Percentiles rank a stretch among this genome's conserved stretches.
phyloP scores from a whole-genome alignment of 1,140 invertebrate species.

The Philopotamus ludificatus region DNA sequence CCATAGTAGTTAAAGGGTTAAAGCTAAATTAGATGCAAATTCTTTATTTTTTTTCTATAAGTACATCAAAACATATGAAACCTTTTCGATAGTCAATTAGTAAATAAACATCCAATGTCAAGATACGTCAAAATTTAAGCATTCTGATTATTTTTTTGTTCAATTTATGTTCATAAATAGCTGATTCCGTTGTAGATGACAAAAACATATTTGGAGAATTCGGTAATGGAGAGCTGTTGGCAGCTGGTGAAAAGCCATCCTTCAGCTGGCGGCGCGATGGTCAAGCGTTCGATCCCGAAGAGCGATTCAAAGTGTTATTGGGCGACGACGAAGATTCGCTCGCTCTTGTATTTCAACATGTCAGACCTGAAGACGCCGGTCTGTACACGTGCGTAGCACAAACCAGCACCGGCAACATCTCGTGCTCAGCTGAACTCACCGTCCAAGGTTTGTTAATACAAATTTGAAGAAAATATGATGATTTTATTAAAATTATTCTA shows the following conservation, averaged over 20 bases:
- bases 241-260: slow-evolving; percentile 74
- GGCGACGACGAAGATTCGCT: slow-evolving; percentile 90
- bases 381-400: slow-evolving; percentile 94
- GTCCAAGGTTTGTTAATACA: slow-evolving; percentile 67
- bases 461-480: not conserved
- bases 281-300: slow-evolving; percentile 83
- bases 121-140: not conserved
- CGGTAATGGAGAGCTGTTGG: slow-evolving; percentile 62
- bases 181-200: slow-evolving; percentile 59
- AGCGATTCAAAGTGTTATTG: slow-evolving; percentile 90
- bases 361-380: slow-evolving; percentile 89
- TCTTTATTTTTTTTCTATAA: not conserved
- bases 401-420: slow-evolving; percentile 87
- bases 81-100: no score
- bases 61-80: slow-evolving; percentile 5
- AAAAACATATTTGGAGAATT: slow-evolving; percentile 78
- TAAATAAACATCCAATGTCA: no score
- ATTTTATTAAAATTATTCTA: not conserved
- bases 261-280: slow-evolving; percentile 93
- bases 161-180: not conserved
- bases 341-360: slow-evolving; percentile 89
- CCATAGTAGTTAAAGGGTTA: no score
- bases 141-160: not conserved
- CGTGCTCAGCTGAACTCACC: slow-evolving; percentile 89
- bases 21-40: no score